Evolutionary conservation across 2,888 invertebrate genomes (phyloP), one percentile per base, ranked within the genome.

Genomic region (Tiliacea citrago): DNA sequence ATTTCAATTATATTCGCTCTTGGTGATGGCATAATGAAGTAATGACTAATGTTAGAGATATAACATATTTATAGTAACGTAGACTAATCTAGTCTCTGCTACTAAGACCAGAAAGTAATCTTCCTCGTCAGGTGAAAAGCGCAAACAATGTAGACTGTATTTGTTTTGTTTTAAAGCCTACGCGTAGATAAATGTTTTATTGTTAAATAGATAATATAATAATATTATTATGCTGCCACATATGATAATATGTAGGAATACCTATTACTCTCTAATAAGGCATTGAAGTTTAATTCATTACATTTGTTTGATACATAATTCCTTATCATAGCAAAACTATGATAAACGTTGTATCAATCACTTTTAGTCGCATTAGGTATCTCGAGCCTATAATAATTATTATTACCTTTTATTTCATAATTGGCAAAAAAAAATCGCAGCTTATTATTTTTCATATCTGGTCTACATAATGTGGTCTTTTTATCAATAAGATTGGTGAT

Each of bases 111-210:
- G 73, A 76, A 71, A 75, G 68, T 86, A 86, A 83, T 85, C 78
- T 83, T 58, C 60, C 63, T 75, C 24, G 69, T 49, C 69, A 74
- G 58, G 47, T 75, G 57, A 69, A 77, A 85, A 77, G 62, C 61
- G 75, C 68, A 86, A 85, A 86, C 74, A 86, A 61, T 61, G 68
- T 29, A 18, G 18, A 35, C 61, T 62, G 55, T 79, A 65, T 83
- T 80, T 77, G 57, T 55, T 29, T 68, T 53, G 35, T 57, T 24
- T 69, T 60, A 13, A 63, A 10, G 47, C 35, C 35, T 24, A 49
- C 24, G 13, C 24, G 57, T 70, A 57, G 53, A 78, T 82, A 78
- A 72, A 78, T 82, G 42, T 68, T 78, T 66, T 81, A 77, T 81
- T 51, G 53, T 68, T 66, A 45, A 66, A 45, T 45, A 73, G 21